phyloP scores from a whole-genome alignment of 2,888 invertebrate genomes.

The Lithophane leautieri region DNA sequence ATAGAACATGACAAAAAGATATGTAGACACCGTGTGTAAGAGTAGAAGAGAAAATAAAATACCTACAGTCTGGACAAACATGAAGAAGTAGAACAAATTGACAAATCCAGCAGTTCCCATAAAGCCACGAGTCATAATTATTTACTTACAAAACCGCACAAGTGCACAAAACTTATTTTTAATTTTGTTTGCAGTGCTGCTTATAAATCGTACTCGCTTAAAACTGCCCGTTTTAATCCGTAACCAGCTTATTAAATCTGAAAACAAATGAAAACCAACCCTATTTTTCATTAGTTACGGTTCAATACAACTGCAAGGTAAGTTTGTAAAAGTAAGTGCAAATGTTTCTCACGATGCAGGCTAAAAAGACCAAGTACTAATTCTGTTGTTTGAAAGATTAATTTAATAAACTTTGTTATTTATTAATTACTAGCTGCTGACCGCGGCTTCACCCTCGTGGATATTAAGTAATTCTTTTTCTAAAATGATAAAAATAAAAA shows the following conservation, averaged over 20 bases:
- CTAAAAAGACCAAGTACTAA: slow-evolving; percentile 22
- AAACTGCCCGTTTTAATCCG: slow-evolving; percentile 21
- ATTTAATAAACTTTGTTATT: slow-evolving; percentile 47
- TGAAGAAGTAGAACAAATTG: background rate
- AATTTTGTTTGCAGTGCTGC: slow-evolving; percentile 38
- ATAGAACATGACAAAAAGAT: no score
- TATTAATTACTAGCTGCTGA: slow-evolving; percentile 4
- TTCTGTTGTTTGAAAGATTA: slow-evolving; percentile 27
- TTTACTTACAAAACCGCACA: slow-evolving; percentile 9
- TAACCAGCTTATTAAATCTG: slow-evolving; percentile 14
- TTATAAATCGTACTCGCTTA: slow-evolving; percentile 32
- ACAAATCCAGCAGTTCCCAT: slow-evolving; percentile 18
- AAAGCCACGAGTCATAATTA: background rate
- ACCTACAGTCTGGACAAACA: background rate
- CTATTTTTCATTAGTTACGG: rapidly evolving
- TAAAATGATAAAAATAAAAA: no score
- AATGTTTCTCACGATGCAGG: slow-evolving; percentile 35
- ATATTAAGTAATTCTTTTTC: no score
- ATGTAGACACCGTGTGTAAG: no score
- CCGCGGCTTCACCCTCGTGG: no score
- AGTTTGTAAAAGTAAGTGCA: slow-evolving; percentile 6
- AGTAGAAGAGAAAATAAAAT: no score
- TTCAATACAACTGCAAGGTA: background rate
- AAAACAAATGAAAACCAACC: slow-evolving; percentile 8
- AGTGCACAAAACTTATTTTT: slow-evolving; percentile 40